Evolutionary conservation across 1,140 invertebrate species (phyloP).

Genomic region (Pseudomyrmex gracilis): DNA sequence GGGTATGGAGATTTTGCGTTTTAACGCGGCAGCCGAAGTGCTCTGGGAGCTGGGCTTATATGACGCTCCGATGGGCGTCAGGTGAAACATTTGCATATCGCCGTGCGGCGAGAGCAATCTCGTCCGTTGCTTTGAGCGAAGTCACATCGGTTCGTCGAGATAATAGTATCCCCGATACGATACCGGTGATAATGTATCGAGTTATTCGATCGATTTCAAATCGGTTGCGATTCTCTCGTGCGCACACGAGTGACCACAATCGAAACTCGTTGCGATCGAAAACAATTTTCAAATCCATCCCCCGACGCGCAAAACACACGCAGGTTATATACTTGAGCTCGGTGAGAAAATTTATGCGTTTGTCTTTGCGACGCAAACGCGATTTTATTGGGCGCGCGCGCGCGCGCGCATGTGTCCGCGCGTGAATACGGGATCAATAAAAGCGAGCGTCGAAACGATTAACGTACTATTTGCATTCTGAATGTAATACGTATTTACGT

Average conservation of each 20-base stretch:
- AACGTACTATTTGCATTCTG: constrained; percentile 1
- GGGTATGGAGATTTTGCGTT: constrained; percentile 22
- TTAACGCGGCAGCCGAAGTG: background rate
- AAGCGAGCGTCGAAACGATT: constrained; percentile 17
- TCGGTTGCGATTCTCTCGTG: background rate
- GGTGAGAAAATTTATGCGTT: constrained; percentile 13
- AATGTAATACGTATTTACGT: background rate
- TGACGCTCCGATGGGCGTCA: background rate
- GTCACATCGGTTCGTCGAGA: background rate
- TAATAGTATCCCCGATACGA: background rate
- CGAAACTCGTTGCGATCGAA: constrained; percentile 2
- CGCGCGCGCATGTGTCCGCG: too few species aligned
- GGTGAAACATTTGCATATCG: constrained; percentile 34
- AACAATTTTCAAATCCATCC: constrained; percentile 17
- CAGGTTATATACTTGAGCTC: constrained; percentile 14
- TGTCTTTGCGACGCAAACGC: constrained; percentile 1
- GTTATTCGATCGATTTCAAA: constrained; percentile 34
- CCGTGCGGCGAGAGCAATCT: constrained; percentile 6
- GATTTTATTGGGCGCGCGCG: background rate
- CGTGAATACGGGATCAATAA: constrained; percentile 1
- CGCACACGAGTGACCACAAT: constrained; percentile 19
- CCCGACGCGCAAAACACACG: background rate
- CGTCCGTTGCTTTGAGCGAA: constrained; percentile 15
- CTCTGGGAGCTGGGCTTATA: too few species aligned
- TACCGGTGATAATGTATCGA: constrained; percentile 20